These are phyloP conservation scores for Drosophila gunungcola DNA, from an alignment of 1,140 invertebrate genomes.

Conservation along the genomic window DNA sequence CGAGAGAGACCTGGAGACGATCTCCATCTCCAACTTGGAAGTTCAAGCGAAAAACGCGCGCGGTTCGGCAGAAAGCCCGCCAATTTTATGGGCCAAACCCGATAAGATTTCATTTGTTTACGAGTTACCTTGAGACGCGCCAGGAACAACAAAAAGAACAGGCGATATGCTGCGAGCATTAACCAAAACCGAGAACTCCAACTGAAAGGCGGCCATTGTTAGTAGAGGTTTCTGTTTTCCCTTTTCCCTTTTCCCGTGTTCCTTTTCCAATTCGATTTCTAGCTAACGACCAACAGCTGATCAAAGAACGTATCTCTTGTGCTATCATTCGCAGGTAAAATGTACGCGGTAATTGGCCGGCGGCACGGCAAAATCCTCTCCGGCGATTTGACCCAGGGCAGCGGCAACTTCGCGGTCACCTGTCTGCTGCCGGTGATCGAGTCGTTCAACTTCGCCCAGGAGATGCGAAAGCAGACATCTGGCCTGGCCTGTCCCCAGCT, in stretches of 20 bases:
- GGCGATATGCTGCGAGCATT: slow-evolving; percentile 30
- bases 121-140: slow-evolving; percentile 58
- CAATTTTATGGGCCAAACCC: slow-evolving; percentile 70
- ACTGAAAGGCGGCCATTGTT: slow-evolving; percentile 52
- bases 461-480: slow-evolving; percentile 97
- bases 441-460: slow-evolving; percentile 97
- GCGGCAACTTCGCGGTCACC: slow-evolving; percentile 94
- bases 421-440: slow-evolving; percentile 97
- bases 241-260: neutral
- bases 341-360: slow-evolving; percentile 96
- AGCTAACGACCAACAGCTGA: slow-evolving; percentile 55
- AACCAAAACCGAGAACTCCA: slow-evolving; percentile 45
- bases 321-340: slow-evolving; percentile 89
- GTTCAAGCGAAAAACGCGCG: slow-evolving; percentile 76
- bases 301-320: slow-evolving; percentile 46
- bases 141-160: slow-evolving; percentile 16
- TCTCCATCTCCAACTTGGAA: slow-evolving; percentile 49
- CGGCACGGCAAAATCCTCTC: slow-evolving; percentile 95
- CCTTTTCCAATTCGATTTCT: slow-evolving; percentile 49
- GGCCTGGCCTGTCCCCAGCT: slow-evolving; percentile 98
- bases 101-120: slow-evolving; percentile 76
- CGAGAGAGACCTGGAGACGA: slow-evolving; percentile 28
- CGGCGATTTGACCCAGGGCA: slow-evolving; percentile 95
- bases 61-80: slow-evolving; percentile 73
- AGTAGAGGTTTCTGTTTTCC: slow-evolving; percentile 17